phyloP scores from a whole-genome alignment of 2,888 invertebrate species.

The Drosophila nr. perissopoda region DNA sequence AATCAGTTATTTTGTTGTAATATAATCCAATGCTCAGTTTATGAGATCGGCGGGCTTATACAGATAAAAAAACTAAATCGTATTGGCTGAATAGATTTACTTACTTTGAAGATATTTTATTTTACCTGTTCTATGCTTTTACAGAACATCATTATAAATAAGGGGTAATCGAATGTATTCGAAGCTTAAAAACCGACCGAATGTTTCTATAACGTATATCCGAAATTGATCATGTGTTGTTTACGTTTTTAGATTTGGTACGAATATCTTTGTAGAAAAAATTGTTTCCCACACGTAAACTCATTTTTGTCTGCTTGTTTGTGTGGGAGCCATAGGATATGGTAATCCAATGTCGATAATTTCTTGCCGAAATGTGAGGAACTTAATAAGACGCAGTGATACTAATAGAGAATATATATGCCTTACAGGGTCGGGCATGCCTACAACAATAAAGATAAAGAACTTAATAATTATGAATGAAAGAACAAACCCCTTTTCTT shows the following conservation, averaged over 20 bases:
- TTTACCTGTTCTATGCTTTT: background rate
- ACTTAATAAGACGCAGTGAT: no score
- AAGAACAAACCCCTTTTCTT: background rate
- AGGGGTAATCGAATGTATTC: background rate
- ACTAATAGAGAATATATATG: background rate
- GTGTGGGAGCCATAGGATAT: background rate
- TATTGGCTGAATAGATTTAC: background rate
- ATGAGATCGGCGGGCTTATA: no score
- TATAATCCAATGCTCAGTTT: background rate
- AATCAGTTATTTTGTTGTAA: no score
- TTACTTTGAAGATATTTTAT: background rate
- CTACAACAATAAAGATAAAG: background rate
- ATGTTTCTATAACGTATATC: background rate
- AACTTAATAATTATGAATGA: background rate
- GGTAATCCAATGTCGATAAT: background rate
- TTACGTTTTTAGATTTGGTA: background rate
- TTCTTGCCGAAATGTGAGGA: background rate
- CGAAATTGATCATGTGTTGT: background rate
- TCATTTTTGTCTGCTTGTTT: no score
- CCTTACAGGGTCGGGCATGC: background rate
- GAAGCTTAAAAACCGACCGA: background rate
- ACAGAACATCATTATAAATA: background rate
- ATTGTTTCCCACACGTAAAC: background rate
- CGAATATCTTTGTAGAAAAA: background rate
- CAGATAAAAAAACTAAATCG: background rate